Base-by-base conservation (phyloP, 2,888 invertebrate species). In the Mesorhabditis belari region DNA sequence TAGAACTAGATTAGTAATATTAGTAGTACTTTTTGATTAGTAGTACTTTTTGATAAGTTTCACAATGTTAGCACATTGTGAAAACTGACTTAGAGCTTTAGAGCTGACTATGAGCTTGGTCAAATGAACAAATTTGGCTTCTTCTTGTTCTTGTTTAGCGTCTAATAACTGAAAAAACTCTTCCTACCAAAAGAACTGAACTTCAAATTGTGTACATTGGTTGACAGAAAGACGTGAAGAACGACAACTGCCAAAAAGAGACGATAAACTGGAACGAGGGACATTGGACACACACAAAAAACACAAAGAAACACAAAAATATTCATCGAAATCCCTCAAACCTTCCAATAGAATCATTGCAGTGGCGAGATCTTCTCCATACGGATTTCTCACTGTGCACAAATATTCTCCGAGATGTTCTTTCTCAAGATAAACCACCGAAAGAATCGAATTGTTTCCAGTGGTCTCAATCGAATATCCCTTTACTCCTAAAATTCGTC, bases 341-440 rank as follows among this genome's bases (percentile, higher is more conserved):
- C 77, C 76, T 71, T 77, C 75, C 49, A 76, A 61, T 59, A 75
- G 64, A 61, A 77, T 67, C 64, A 66, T 69, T 44, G 75, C 75
- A 28, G 69, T 72, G 52, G 75, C 71, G 61, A 77, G 63, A 44
- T 77, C 76, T 67, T 77, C 77, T 53, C 76, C 77, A 65, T 69
- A 70, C 19, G 61, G 55, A 60, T 77, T 77, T 24, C 77, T 67
- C 55, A 77, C 70, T 12, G 77, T 65, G 67, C 75, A 71, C 35
- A 77, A 66, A 59, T 76, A 77, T 60, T 76, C 76, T 27, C 77
- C 77, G 28, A 69, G 62, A 61, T 72, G 72, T 53, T 63, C 62
- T 55, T 72, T 73, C 51, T 69, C 69, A 24, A 74, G 68, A 50
- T 60, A 65, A 27, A 64, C 63, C 55, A 76, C 67, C 24, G 67